Evolutionary conservation across 1,140 invertebrate species (phyloP).

Genomic region (Hirudo medicinalis): DNA sequence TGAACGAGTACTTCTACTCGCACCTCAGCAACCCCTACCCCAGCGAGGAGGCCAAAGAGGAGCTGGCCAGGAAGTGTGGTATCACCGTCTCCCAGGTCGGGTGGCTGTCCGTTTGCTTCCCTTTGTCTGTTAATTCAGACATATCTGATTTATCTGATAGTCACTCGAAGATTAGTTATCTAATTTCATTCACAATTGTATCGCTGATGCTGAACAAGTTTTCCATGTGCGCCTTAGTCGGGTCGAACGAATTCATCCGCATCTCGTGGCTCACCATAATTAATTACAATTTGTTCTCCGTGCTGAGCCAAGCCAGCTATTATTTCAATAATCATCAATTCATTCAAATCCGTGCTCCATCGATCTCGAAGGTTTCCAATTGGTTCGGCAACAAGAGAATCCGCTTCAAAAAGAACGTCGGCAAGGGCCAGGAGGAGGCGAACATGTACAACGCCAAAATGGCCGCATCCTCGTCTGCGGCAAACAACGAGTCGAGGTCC

Average conservation of each 20-base stretch:
- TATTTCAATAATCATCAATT: neutral
- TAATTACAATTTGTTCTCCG: no score
- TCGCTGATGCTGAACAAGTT: no score
- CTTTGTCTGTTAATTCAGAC: no score
- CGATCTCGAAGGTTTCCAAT: slow-evolving; percentile 42
- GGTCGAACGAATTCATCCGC: no score
- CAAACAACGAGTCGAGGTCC: slow-evolving; percentile 48
- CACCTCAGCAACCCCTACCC: slow-evolving; percentile 99
- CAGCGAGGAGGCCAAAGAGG: slow-evolving; percentile 98
- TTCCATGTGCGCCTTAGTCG: no score
- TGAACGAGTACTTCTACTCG: slow-evolving; percentile 99
- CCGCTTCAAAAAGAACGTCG: slow-evolving; percentile 99
- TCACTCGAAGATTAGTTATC: neutral
- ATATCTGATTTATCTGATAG: neutral
- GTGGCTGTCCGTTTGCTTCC: neutral
- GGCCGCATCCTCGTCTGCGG: slow-evolving; percentile 45
- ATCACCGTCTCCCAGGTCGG: slow-evolving; percentile 86
- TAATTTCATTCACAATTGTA: neutral
- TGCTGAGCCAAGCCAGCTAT: no score
- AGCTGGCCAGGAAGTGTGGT: slow-evolving; percentile 95
- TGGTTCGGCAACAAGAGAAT: slow-evolving; percentile 99
- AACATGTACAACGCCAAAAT: slow-evolving; percentile 98
- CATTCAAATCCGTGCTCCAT: neutral
- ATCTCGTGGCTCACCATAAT: no score
- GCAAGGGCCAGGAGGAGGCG: slow-evolving; percentile 98